Evolutionary conservation across 2,113 vertebrate genomes (phyloP), one percentile per base, ranked within the genome.

Genomic region (Mobula birostris): DNA sequence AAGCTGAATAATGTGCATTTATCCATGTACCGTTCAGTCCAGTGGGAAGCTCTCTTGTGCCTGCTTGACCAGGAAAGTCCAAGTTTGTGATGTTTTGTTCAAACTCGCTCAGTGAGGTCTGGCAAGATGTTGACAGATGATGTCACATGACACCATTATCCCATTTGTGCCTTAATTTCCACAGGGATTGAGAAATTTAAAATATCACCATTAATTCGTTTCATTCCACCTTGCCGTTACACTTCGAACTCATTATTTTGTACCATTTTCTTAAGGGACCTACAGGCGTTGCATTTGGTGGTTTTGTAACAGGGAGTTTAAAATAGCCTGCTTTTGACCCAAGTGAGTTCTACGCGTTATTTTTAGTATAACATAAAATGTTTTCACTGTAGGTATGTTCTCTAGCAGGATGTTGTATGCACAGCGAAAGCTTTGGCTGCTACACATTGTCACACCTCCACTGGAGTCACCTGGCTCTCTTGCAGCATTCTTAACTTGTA

Each of bases 391-490:
- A 36, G 6, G 4, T 93, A 74, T 40, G 14, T 29, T 74, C 24
- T 95, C 95, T 93, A 94, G 68, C 12, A 7, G 95, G 66, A 72
- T 72, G 1, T 24, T 40, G 21, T 93, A 56, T 94, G 94, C 82
- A 66, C 95, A 94, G 94, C 1, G 0, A 94, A 95, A 92, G 95
- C 96, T 97, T 96, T 96, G 96, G 96, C 96, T 96, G 91, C 95
- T 95, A 95, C 96, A 96, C 95, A 70, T 95, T 95, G 95, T 96
- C 95, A 95, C 95, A 95, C 92, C 95, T 95, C 94, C 94, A 94
- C 27, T 95, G 95, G 95, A 96, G 94, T 95, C 96, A 95, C 95
- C 94, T 95, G 95, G 94, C 94, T 96, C 94, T 94, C 94, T 85
- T 95, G 94, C 95, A 95, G 82, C 87, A 94, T 94, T 95, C 94